These are phyloP conservation scores for Galerucella calmariensis DNA, from an alignment of 2,888 invertebrate species.

Conservation along the genomic window DNA sequence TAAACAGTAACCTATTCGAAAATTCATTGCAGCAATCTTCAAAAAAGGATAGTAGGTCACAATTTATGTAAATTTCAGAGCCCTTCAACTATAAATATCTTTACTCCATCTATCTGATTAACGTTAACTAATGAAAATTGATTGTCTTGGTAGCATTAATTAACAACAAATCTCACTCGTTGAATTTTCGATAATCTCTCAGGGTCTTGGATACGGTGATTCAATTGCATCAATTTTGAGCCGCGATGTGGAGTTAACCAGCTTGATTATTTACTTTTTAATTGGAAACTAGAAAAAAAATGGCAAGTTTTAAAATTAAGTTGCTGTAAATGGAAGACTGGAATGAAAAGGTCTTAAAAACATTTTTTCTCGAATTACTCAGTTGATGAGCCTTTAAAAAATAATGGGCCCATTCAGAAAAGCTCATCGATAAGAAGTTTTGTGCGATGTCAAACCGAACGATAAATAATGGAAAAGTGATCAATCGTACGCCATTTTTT, in stretches of 20 bases:
- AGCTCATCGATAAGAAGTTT: too few species aligned
- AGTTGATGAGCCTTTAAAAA: too few species aligned
- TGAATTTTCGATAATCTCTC: constrained; percentile 33
- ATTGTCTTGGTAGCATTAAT: constrained; percentile 31
- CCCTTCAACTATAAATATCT: constrained; percentile 30
- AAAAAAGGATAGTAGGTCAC: background rate
- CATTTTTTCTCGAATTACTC: too few species aligned
- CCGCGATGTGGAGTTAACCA: background rate
- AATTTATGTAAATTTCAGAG: constrained; percentile 25
- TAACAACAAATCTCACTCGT: constrained; percentile 32
- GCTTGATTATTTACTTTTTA: background rate
- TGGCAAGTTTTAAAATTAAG: background rate
- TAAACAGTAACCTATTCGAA: background rate
- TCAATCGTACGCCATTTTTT: too few species aligned
- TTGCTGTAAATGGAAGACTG: background rate
- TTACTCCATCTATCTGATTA: constrained; percentile 25
- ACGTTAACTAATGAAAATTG: constrained; percentile 34
- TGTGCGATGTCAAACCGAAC: too few species aligned
- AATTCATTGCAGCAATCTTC: constrained; percentile 7
- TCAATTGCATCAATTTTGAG: constrained; percentile 1
- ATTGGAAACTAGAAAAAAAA: background rate
- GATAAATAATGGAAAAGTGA: too few species aligned
- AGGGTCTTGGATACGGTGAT: constrained; percentile 12
- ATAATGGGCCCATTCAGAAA: too few species aligned
- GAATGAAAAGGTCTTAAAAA: background rate